Percentiles rank a stretch among this genome's conserved stretches.
These are phyloP conservation scores for Biston stratarius DNA, from an alignment of 2,888 invertebrate genomes.

Conservation along the genomic window DNA sequence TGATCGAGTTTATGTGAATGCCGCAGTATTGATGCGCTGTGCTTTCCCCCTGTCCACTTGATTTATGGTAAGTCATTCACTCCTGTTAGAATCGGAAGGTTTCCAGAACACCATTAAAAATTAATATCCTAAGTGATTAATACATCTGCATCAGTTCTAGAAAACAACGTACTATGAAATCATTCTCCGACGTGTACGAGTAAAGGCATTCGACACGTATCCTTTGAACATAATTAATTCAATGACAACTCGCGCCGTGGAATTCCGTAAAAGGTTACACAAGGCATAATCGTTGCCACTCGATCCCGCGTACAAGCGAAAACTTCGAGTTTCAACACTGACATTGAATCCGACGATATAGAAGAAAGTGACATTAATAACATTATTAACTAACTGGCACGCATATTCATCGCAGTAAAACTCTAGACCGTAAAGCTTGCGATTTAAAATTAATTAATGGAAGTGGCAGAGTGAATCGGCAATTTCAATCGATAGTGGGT, in stretches of 20 bases:
- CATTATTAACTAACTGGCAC: conserved; percentile 63
- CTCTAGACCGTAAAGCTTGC: conserved; percentile 61
- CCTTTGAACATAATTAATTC: conserved; percentile 57
- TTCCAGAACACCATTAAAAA: conserved; percentile 36
- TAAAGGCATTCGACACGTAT: conserved; percentile 51
- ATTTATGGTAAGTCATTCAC: conserved; percentile 77
- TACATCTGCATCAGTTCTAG: conserved; percentile 21
- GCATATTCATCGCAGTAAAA: conserved; percentile 63
- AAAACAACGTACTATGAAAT: conserved; percentile 33
- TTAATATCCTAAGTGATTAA: conserved; percentile 35
- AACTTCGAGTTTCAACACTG: conserved; percentile 53
- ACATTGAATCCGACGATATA: conserved; percentile 58
- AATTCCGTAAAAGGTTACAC: conserved; percentile 58
- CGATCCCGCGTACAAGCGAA: conserved; percentile 48
- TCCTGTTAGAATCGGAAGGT: conserved; percentile 46
- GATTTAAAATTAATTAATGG: conserved; percentile 76
- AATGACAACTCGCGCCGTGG: conserved; percentile 56
- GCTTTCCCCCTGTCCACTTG: conserved; percentile 72
- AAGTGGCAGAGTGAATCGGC: conserved; percentile 72
- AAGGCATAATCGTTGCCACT: conserved; percentile 43
- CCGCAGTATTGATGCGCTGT: conserved; percentile 71
- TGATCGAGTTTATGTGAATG: conserved; percentile 75
- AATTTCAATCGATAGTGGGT: conserved; percentile 74
- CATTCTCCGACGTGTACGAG: conserved; percentile 36
- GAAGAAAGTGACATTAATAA: conserved; percentile 74